Evolutionary conservation across 1,140 invertebrate genomes (phyloP).

Genomic region (Tetranychus cinnabarinus): DNA sequence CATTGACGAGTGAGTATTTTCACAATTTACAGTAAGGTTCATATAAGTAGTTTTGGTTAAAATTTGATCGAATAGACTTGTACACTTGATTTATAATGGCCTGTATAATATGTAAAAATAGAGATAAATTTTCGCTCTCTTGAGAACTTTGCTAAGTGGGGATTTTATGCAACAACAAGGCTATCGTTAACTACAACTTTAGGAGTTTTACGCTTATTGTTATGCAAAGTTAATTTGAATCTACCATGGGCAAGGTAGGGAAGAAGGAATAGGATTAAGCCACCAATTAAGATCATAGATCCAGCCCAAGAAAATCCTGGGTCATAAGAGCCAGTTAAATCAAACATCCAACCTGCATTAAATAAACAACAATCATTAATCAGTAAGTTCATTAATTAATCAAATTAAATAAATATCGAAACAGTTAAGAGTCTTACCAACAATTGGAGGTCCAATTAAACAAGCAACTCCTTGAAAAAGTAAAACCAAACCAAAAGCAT

Average conservation of each 20-base stretch:
- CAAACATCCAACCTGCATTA: slow-evolving; percentile 48
- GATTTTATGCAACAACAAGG: no score
- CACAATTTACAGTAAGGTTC: no score
- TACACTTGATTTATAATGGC: no score
- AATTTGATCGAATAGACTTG: no score
- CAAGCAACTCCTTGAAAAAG: slow-evolving; percentile 24
- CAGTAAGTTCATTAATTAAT: background rate
- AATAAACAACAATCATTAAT: background rate
- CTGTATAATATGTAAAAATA: no score
- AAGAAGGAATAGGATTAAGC: slow-evolving; percentile 62
- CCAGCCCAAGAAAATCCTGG: slow-evolving; percentile 54
- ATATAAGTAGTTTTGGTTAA: no score
- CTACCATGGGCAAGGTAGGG: background rate
- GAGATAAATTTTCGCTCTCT: no score
- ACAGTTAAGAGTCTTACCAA: slow-evolving; percentile 12
- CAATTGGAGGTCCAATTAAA: slow-evolving; percentile 22
- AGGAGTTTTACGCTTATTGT: no score
- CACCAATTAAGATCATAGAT: slow-evolving; percentile 53
- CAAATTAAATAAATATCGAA: background rate
- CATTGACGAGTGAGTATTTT: no score
- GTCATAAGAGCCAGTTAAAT: slow-evolving; percentile 46
- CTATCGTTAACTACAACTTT: no score
- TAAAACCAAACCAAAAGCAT: slow-evolving; percentile 23
- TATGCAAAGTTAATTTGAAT: no score
- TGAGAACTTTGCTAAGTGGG: no score